Conservation (phyloP, 2,888 invertebrate species). For the Zhengitettix transpicula region DNA sequence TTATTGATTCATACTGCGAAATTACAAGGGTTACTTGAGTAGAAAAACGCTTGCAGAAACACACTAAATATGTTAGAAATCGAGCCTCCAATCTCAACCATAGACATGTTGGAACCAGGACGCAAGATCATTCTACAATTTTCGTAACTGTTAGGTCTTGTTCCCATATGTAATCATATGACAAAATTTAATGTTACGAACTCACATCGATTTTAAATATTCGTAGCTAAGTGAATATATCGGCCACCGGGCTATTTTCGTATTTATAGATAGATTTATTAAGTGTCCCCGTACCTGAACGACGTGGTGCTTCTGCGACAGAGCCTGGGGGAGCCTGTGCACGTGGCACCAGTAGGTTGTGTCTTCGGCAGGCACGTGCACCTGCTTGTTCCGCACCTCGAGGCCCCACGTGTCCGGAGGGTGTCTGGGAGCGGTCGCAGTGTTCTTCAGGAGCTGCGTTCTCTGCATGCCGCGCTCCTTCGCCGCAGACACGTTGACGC, state of each 20-base stretch:
- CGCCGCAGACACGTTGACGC: slow-evolving; percentile 40
- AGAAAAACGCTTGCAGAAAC: not conserved
- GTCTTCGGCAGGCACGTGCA: slow-evolving; percentile 63
- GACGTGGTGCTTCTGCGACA: slow-evolving; percentile 51
- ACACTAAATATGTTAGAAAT: no score
- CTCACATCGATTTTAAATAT: no score
- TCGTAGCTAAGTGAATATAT: no score
- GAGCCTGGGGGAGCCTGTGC: slow-evolving; percentile 53
- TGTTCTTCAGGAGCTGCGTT: slow-evolving; percentile 48
- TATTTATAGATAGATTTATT: no score
- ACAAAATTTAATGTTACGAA: no score
- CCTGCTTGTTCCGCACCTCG: slow-evolving; percentile 42
- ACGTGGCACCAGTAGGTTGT: slow-evolving; percentile 97
- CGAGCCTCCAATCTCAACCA: no score
- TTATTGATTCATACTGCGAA: slow-evolving; percentile 65
- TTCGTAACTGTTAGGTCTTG: no score
- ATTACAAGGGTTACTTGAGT: not conserved
- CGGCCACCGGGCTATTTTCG: no score
- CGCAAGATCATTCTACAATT: no score
- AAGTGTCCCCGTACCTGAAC: slow-evolving; percentile 54
- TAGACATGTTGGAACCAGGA: no score
- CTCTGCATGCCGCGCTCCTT: slow-evolving; percentile 55
- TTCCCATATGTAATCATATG: no score
- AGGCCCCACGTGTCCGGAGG: slow-evolving; percentile 37
- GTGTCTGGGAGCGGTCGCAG: slow-evolving; percentile 23